Base-by-base conservation (phyloP, 2,113 vertebrate species). In the Narcine bancroftii region DNA sequence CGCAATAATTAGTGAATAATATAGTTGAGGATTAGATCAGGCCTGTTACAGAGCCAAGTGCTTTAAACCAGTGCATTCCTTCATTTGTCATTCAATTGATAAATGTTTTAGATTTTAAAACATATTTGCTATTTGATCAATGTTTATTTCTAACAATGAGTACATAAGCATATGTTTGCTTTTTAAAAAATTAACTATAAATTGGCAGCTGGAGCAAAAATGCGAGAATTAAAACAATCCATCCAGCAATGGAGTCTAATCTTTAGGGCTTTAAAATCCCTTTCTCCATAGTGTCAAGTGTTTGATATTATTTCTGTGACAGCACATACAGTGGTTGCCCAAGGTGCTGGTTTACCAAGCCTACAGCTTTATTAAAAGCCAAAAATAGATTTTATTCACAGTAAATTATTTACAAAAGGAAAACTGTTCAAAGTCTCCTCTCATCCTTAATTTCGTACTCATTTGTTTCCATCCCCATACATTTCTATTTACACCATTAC, bases 1-100 rank as follows among this genome's bases (percentile, higher is more conserved):
- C 47, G 39, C 89, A 91, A 91, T 91, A 91, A 91, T 91, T 91
- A 91, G 63, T 91, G 65, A 91, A 65, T 91, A 71, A 69, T 91
- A 69, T 69, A 33, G 10, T 39, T 11, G 65, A 91, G 63, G 89
- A 91, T 91, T 91, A 69, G 63, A 45, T 71, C 24, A n/a, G 89
- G 42, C 89, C 45, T 91, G 65, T 91, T 69, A 69, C 63, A 91
- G 66, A 91, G 63, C 71, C 89, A 91, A 71, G 89, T 33, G 47
- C 24, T 47, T 91, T 11, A 91, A 69, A 69, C 66, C 26, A 69
- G 26, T 47, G 13, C 65, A 47, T 71, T 63, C 65, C 69, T 33
- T 29, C 69, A 0, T 69, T 66, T 91, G 87, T 66, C 87, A 91
- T 65, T 69, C 47, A n/a, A 45, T 69, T 91, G 89, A 69, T 69